Conservation (phyloP, 37 sponge, comb jelly and placozoan species). For the Oopsacas minuta region DNA sequence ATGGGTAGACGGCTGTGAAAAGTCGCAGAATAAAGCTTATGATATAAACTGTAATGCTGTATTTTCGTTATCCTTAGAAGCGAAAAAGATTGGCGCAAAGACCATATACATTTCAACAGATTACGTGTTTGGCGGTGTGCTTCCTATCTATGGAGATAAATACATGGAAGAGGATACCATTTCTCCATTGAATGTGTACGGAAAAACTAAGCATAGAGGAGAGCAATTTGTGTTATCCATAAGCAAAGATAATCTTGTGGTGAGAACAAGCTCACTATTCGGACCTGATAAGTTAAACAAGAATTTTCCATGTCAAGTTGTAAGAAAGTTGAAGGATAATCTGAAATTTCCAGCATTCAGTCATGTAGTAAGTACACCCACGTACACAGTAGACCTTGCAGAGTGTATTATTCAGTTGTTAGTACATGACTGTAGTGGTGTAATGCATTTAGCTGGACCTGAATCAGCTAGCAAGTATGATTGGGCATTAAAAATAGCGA, state of each 20-base stretch:
- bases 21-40: neutral
- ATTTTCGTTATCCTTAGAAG: neutral
- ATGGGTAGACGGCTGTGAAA: constrained; percentile 11
- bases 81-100: neutral
- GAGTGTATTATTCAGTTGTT: neutral
- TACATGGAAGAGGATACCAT: neutral
- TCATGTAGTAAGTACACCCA: neutral
- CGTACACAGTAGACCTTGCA: neutral
- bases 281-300: neutral
- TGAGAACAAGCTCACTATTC: neutral
- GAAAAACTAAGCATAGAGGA: neutral
- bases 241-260: neutral
- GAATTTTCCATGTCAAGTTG: constrained; percentile 16
- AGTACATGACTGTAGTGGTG: neutral
- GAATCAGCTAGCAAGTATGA: neutral
- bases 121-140: neutral
- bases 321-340: constrained; percentile 9
- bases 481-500: neutral
- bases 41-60: neutral
- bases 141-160: neutral
- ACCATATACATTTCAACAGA: neutral
- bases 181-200: constrained; percentile 13
- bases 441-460: constrained; percentile 4
- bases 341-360: neutral
- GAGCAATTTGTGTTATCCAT: neutral